These are phyloP conservation scores for Calidris pugnax DNA, from an alignment of 2,113 vertebrate species.

Conservation along the genomic window DNA sequence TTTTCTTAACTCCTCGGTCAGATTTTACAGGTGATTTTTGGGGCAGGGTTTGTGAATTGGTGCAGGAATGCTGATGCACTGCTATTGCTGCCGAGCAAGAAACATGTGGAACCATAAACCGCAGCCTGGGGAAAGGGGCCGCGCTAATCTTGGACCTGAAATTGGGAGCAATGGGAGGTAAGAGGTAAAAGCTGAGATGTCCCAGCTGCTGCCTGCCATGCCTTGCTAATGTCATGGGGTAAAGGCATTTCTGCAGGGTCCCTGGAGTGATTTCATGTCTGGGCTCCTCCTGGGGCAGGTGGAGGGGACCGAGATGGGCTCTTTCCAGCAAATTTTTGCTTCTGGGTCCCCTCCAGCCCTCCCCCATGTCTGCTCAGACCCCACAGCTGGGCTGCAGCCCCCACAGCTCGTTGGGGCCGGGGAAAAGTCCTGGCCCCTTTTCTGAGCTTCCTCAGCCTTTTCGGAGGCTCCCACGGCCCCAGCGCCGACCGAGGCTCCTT, in stretches of 20 bases:
- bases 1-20: neutral
- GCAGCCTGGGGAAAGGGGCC: neutral
- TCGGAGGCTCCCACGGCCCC: neutral
- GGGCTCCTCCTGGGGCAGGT: neutral
- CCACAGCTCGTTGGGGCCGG: rapidly evolving
- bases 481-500: neutral
- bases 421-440: neutral
- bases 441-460: neutral
- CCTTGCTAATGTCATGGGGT: neutral
- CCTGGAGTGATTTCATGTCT: neutral
- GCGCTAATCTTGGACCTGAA: neutral
- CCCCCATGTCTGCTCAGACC: neutral
- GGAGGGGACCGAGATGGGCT: neutral
- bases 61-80: neutral
- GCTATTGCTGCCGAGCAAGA: neutral
- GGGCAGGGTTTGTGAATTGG: neutral
- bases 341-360: neutral
- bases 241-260: neutral
- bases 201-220: neutral
- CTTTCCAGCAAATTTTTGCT: neutral
- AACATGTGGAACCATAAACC: neutral
- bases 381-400: neutral
- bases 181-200: neutral
- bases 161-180: neutral
- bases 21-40: neutral